Conservation (phyloP, 2,888 invertebrate species). For the Oegoconia quadripuncta region DNA sequence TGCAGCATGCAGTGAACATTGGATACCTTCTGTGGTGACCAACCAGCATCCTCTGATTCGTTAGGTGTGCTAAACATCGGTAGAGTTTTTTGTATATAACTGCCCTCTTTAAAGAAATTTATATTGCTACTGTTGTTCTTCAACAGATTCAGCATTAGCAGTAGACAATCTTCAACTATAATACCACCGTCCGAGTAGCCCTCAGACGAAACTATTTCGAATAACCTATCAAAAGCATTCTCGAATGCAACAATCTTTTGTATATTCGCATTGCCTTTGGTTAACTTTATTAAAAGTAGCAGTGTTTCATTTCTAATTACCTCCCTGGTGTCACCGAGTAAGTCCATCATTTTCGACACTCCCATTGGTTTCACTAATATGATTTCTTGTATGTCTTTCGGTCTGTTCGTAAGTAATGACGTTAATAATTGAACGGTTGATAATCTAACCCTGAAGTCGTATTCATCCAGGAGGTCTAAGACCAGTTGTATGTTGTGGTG, state of each 20-base stretch:
- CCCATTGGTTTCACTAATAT: conserved; percentile 96
- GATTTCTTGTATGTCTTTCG: conserved; percentile 92
- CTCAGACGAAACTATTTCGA: conserved; percentile 95
- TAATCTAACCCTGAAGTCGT: conserved; percentile 95
- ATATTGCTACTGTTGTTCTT: conserved; percentile 98
- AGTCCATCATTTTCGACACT: conserved; percentile 97
- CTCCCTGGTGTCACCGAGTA: conserved; percentile 95
- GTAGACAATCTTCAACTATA: conserved; percentile 97
- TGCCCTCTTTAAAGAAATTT: conserved; percentile 98
- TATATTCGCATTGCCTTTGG: conserved; percentile 96
- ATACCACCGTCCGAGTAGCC: conserved; percentile 97
- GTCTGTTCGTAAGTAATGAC: conserved; percentile 90
- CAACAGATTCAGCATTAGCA: conserved; percentile 94
- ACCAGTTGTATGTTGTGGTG: conserved; percentile 90
- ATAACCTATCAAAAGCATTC: conserved; percentile 97
- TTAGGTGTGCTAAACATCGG: conserved; percentile 92
- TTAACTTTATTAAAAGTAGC: conserved; percentile 93
- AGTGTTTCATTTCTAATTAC: conserved; percentile 97
- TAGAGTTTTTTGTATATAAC: conserved; percentile 93
- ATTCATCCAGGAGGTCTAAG: conserved; percentile 93
- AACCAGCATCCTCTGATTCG: conserved; percentile 85
- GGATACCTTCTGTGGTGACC: conserved; percentile 96
- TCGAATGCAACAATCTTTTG: conserved; percentile 99
- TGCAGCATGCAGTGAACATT: conserved; percentile 96
- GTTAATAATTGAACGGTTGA: conserved; percentile 94